These are phyloP conservation scores for Clamator glandarius DNA, from an alignment of 2,797 vertebrate genomes.

Conservation along the genomic window DNA sequence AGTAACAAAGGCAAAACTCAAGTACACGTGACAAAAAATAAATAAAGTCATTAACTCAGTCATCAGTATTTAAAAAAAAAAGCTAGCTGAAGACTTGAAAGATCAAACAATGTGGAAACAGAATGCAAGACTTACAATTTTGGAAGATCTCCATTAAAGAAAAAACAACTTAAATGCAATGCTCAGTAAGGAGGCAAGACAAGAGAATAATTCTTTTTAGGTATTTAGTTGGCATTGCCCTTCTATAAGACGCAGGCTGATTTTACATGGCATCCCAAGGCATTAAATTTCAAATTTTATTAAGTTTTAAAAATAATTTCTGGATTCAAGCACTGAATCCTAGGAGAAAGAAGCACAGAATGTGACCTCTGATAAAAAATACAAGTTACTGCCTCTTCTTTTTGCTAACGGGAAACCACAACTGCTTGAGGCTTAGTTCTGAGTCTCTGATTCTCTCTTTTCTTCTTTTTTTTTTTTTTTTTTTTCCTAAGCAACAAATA, in stretches of 20 bases:
- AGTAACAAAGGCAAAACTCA: constrained; percentile 60
- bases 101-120: not conserved
- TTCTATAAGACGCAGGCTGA: not conserved
- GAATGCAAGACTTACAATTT: not conserved
- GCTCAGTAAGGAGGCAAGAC: not conserved
- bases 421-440: not conserved
- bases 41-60: constrained; percentile 46
- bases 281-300: not conserved
- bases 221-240: not conserved
- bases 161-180: not conserved
- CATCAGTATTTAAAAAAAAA: not conserved
- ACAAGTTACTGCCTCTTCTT: not conserved
- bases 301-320: not conserved
- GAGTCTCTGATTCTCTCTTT: not conserved
- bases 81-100: not conserved
- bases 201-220: not conserved
- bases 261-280: not conserved
- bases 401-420: not conserved
- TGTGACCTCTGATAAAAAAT: not conserved
- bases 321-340: not conserved
- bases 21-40: constrained; percentile 63
- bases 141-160: not conserved
- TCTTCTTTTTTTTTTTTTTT: not conserved
- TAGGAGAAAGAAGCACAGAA: not conserved
- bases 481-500: not conserved